Conservation (phyloP, 2,888 invertebrate species). For the Hirtodrosophila cameraria region DNA sequence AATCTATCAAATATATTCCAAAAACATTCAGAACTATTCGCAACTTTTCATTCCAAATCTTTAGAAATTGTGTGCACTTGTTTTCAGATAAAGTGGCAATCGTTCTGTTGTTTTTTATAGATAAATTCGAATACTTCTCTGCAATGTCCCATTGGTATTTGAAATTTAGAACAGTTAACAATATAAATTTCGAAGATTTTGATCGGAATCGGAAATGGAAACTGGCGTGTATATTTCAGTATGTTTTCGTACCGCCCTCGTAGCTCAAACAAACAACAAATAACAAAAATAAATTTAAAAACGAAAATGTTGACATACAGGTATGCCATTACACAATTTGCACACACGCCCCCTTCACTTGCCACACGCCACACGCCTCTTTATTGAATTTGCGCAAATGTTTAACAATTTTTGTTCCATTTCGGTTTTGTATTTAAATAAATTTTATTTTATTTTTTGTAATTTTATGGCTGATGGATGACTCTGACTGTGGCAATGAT, state of each 20-base stretch:
- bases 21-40: no score
- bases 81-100: no score
- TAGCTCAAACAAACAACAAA: background rate
- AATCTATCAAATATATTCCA: no score
- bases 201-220: no score
- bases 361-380: background rate
- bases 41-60: no score
- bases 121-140: no score
- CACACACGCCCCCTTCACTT: background rate
- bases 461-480: constrained; percentile 64
- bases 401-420: constrained; percentile 32
- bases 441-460: constrained; percentile 11
- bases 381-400: constrained; percentile 54
- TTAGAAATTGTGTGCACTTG: no score
- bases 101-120: no score
- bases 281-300: constrained; percentile 9
- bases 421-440: background rate
- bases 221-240: no score
- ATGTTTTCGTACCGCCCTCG: background rate
- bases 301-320: constrained; percentile 23
- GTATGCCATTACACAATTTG: constrained; percentile 43
- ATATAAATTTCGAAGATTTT: no score
- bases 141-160: no score
- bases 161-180: no score
- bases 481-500: constrained; percentile 46